Conservation (phyloP, 2,113 vertebrate species). For the Pelecanus crispus region DNA sequence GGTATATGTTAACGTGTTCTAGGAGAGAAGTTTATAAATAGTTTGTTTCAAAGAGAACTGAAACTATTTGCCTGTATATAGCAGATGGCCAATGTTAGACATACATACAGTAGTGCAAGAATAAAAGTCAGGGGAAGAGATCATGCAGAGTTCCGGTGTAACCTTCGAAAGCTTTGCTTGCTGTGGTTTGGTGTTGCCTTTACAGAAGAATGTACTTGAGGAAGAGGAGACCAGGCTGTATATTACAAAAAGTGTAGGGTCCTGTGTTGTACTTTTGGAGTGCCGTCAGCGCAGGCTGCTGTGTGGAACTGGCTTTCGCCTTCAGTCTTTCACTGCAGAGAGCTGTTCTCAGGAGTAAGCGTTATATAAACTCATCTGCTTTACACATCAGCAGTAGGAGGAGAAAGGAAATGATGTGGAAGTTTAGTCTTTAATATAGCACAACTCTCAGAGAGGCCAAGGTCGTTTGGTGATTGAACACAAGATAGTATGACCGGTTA, state of each 20-base stretch:
- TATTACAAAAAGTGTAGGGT: background rate
- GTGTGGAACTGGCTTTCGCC: background rate
- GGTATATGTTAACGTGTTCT: background rate
- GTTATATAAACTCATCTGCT: slow-evolving; percentile 23
- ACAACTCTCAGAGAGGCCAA: background rate
- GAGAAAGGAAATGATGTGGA: slow-evolving; percentile 31
- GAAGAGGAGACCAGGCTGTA: background rate
- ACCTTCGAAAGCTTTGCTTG: background rate
- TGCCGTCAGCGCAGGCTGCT: background rate
- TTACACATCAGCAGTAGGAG: background rate
- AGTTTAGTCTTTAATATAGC: background rate
- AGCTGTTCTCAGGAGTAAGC: background rate
- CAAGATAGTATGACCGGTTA: background rate
- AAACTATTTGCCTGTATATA: background rate
- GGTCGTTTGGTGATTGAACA: background rate
- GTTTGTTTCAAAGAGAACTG: background rate
- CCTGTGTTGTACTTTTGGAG: fast-evolving
- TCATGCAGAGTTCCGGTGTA: background rate
- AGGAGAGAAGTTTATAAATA: background rate
- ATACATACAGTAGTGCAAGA: background rate
- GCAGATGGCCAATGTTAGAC: background rate
- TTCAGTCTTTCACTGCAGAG: background rate
- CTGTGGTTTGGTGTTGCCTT: background rate
- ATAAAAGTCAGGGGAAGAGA: background rate
- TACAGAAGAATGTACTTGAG: background rate